Evolutionary conservation across 2,888 invertebrate species (phyloP).

Genomic region (Andrena minutula): DNA sequence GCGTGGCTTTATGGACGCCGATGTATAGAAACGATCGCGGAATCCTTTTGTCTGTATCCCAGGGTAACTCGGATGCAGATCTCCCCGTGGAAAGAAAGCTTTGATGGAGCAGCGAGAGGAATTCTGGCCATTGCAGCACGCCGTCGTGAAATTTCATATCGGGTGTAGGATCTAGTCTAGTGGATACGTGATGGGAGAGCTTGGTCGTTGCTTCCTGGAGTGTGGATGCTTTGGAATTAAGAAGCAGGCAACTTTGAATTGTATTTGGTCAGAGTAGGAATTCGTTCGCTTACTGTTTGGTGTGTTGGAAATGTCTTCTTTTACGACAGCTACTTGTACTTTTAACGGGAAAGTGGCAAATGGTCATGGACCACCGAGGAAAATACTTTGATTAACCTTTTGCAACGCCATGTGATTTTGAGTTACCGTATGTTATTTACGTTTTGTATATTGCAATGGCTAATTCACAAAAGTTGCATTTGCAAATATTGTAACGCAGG

Average conservation of each 20-base stretch:
- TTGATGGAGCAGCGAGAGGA: conserved; percentile 15
- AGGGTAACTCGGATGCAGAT: not conserved
- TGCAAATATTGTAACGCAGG: no score
- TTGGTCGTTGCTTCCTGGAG: not conserved
- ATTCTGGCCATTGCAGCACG: not conserved
- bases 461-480: no score
- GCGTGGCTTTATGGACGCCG: conserved; percentile 23
- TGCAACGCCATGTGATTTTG: no score
- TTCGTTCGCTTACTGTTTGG: no score
- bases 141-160: conserved; percentile 31
- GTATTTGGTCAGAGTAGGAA: no score
- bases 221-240: not conserved
- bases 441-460: no score
- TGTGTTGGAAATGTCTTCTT: no score
- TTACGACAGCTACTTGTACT: no score
- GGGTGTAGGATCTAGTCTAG: not conserved
- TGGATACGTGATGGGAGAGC: not conserved
- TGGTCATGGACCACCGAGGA: no score
- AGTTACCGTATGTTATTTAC: no score
- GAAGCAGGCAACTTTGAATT: not conserved
- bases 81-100: not conserved
- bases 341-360: no score
- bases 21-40: conserved; percentile 27
- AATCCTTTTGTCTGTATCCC: conserved; percentile 18
- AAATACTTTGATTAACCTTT: no score